phyloP scores from a whole-genome alignment of 2,888 invertebrate genomes.

The Acleris sparsana region DNA sequence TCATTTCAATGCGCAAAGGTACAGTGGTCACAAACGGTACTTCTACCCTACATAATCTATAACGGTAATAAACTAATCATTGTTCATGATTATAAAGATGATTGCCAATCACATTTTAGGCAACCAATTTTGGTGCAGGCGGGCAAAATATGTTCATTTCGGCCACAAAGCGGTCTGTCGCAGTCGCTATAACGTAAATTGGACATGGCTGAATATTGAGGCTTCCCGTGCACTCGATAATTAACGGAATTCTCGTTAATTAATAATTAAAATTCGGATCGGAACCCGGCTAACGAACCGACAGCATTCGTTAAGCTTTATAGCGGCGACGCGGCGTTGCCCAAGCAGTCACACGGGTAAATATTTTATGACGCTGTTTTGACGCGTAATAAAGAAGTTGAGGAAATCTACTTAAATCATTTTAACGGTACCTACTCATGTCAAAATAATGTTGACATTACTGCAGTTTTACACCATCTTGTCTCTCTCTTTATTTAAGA shows the following conservation, averaged over 20 bases:
- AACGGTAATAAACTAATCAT: background rate
- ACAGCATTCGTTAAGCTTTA: slow-evolving; percentile 22
- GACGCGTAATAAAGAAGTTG: background rate
- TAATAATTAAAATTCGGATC: slow-evolving; percentile 33
- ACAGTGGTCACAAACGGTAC: no score
- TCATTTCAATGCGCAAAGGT: no score
- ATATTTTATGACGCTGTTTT: slow-evolving; percentile 7
- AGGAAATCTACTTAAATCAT: background rate
- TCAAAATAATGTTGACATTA: no score
- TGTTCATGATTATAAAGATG: slow-evolving; percentile 3
- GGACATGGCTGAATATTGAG: slow-evolving; percentile 12
- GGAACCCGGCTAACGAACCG: slow-evolving; percentile 31
- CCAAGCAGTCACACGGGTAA: slow-evolving; percentile 24
- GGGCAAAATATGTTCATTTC: slow-evolving; percentile 14
- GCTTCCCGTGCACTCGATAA: slow-evolving; percentile 26
- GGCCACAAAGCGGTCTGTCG: slow-evolving; percentile 8
- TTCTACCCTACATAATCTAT: no score
- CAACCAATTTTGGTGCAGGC: slow-evolving; percentile 1
- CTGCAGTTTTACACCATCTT: no score
- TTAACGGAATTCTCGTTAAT: slow-evolving; percentile 33
- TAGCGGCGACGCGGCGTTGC: slow-evolving; percentile 10
- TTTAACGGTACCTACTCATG: no score
- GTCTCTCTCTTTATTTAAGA: no score
- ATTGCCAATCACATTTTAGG: slow-evolving; percentile 24
- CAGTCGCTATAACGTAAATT: slow-evolving; percentile 7